These are phyloP conservation scores for Gasterosteus nipponicus DNA, from an alignment of 2,113 vertebrate genomes.

Conservation along the genomic window DNA sequence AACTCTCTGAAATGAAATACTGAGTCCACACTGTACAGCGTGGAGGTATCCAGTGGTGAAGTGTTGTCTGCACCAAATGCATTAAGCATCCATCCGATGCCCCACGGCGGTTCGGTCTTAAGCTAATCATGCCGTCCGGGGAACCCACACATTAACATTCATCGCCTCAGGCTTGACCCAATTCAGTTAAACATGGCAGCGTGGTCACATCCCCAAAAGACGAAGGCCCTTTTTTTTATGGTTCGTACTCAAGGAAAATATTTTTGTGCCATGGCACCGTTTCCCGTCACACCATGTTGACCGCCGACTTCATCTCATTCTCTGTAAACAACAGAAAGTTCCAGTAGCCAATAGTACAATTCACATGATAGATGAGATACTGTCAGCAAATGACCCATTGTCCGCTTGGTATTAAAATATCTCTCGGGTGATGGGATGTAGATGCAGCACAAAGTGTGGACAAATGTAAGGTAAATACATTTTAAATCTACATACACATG, in stretches of 20 bases:
- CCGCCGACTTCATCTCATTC: not conserved
- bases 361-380: not conserved
- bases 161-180: not conserved
- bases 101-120: not conserved
- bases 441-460: not conserved
- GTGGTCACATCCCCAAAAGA: not conserved
- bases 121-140: not conserved
- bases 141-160: not conserved
- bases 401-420: not conserved
- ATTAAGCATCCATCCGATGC: not conserved
- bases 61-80: not conserved
- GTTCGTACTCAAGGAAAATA: not conserved
- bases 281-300: not conserved
- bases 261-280: not conserved
- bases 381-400: not conserved
- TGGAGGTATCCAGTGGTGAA: not conserved
- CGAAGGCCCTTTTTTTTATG: not conserved
- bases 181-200: not conserved
- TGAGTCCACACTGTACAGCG: not conserved
- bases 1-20: not conserved
- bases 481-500: not conserved
- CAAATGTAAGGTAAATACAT: not conserved
- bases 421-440: not conserved
- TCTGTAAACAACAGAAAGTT: not conserved
- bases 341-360: not conserved